Evolutionary conservation across 1,140 invertebrate genomes (phyloP), one percentile per base, ranked within the genome.

Genomic region (Drosophila rhopaloa): DNA sequence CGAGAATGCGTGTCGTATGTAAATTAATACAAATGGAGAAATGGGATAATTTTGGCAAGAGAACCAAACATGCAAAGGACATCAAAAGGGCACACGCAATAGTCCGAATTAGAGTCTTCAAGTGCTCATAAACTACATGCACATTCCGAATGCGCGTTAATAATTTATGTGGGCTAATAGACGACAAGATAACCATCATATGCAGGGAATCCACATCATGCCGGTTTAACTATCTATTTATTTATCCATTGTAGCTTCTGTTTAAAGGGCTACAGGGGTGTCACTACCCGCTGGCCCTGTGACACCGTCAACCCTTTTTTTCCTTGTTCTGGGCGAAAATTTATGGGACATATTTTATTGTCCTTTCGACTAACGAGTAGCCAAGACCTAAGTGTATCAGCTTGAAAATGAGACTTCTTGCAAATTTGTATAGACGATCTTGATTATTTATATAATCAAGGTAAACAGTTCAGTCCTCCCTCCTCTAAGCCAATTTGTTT

Each of bases 1-100:
- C 71, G 71, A 80, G 83, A 89, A 88, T 89, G 83, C 83, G 83
- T 88, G 83, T 89, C 84, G 83, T 88, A 88, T 89, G 83, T 88
- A 88, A 88, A 88, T 88, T 88, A 85, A 79, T 88, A 72, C 62
- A 70, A 76, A 76, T 56, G 37, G 58, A 57, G 63, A 78, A 56
- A 65, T 37, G 53, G 46, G 65, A 66, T 75, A 51, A 75, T 61
- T 71, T 79, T 80, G 37, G 60, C 67, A 61, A 75, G 62, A 50
- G 68, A 32, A 40, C 43, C 46, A 46, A 59, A 86, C 83, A 88
- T 86, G 83, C 83, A 79, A 86, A 86, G 79, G 83, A 83, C 83
- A 86, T 66, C 54, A 71, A 88, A 86, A 88, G 83, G 83, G 80
- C 81, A 78, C 81, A 54, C 62, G 57, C 73, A 81, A 71, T 59